Base-by-base conservation (phyloP, 2,888 invertebrate species). In the Zaprionus obscuricornis region DNA sequence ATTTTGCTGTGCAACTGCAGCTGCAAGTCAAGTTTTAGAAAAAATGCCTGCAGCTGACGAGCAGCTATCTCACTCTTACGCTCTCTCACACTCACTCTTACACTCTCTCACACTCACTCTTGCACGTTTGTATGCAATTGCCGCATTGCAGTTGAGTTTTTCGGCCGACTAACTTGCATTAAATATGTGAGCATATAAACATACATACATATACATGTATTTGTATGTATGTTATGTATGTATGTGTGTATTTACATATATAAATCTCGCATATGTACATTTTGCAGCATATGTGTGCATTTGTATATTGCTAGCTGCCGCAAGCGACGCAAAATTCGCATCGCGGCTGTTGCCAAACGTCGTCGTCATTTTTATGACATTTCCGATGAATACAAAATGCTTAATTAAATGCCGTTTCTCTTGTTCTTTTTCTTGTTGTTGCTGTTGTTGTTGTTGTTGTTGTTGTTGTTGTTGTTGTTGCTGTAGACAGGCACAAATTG, bases 361-460 rank as follows among this genome's bases (percentile, higher is more conserved):
- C 46, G 45, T 10, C 49, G 62, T 66, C 67, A 73, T 82, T 79
- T 78, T 84, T 79, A 88, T 81, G 86, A 71, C 73, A 74, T 85
- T 86, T 84, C 75, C 87, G 85, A 85, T 87, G 87, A 88, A 88
- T 87, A 87, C 77, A 88, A 87, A 86, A 88, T 87, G 87, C 74
- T 87, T 88, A 87, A 87, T 87, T 87, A 87, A 87, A 87, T 79
- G 83, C 65, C 73, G 57, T n/a, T n/a, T n/a, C n/a, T n/a, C n/a
- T n/a, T n/a, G n/a, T n/a, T n/a, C n/a, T n/a, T n/a, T n/a, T n/a
- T n/a, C 66, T 72, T 57, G 72, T 37, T 34, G 54, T 49, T 33
- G 54, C 47, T 37, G 34, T 50, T 62, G 67, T 11, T 39, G 45
- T 34, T 33, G 50, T 45, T 45, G 47, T 42, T 56, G 67, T 11